phyloP scores from a whole-genome alignment of 1,140 invertebrate species.

The Drosophila insularis region DNA sequence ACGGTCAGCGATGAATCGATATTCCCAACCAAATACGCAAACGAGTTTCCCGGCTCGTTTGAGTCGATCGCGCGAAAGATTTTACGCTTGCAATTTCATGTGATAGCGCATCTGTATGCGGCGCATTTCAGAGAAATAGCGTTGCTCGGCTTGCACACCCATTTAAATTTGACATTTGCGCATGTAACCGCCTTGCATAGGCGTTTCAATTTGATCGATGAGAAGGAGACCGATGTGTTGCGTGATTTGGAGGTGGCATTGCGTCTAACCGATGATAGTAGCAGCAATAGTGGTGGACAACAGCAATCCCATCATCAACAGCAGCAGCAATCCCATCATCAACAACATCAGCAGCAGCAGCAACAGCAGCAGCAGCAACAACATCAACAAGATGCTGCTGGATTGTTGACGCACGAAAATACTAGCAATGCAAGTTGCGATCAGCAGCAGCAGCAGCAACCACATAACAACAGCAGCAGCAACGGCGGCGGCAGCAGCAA shows the following conservation, averaged over 20 bases:
- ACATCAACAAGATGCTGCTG: background rate
- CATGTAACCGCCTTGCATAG: conserved; percentile 95
- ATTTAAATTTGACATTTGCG: conserved; percentile 97
- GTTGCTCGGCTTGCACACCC: conserved; percentile 94
- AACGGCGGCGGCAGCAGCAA: conserved; percentile 59
- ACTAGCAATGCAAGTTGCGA: conserved; percentile 26
- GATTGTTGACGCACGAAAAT: conserved; percentile 26
- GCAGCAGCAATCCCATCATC: background rate
- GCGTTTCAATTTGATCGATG: conserved; percentile 96
- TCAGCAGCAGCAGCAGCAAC: conserved; percentile 23
- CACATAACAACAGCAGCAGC: conserved; percentile 47
- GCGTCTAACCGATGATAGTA: conserved; percentile 84
- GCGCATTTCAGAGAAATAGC: conserved; percentile 98
- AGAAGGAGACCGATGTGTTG: conserved; percentile 97
- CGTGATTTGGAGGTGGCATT: conserved; percentile 92
- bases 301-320: background rate
- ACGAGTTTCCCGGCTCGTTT: conserved; percentile 96
- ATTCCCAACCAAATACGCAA: conserved; percentile 99
- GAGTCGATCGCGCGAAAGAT: conserved; percentile 98
- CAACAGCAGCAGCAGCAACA: conserved; percentile 19
- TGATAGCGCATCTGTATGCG: conserved; percentile 98
- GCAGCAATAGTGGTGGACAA: background rate
- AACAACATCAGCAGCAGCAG: conserved; percentile 32
- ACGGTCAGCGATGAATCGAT: conserved; percentile 97
- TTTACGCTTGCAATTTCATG: conserved; percentile 97